Evolutionary conservation across 1,140 invertebrate species (phyloP).

Genomic region (Temnothorax nylanderi): DNA sequence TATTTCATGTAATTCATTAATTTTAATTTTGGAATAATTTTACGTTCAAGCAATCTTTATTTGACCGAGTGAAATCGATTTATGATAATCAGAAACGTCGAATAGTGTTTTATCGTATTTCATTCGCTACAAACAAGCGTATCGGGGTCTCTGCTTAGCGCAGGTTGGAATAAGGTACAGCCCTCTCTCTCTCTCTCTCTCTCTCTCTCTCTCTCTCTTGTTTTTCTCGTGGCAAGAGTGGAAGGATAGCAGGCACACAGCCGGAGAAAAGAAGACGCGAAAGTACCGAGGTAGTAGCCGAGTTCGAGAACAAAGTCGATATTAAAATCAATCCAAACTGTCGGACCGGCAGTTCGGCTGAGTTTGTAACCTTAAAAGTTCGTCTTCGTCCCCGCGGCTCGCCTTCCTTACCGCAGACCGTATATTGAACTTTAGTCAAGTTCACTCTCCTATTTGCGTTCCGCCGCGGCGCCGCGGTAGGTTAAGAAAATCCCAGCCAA

Average conservation of each 20-base stretch:
- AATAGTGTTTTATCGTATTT: neutral
- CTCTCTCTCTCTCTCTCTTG: neutral
- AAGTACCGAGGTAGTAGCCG: constrained; percentile 68
- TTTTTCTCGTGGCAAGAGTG: constrained; percentile 22
- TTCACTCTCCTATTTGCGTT: constrained; percentile 81
- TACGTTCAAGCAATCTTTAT: neutral
- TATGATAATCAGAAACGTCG: neutral
- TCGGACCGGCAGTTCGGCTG: constrained; percentile 75
- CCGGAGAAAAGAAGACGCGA: constrained; percentile 58
- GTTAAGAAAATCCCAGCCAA: constrained; percentile 67
- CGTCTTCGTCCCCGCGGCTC: constrained; percentile 41
- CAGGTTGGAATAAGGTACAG: constrained; percentile 8
- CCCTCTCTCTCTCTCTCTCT: neutral
- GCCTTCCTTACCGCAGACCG: constrained; percentile 16
- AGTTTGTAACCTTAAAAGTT: constrained; percentile 82
- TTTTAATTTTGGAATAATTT: neutral
- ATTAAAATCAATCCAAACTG: constrained; percentile 83
- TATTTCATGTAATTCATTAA: neutral
- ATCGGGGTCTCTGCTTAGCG: neutral
- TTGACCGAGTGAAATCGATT: neutral
- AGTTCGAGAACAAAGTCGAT: constrained; percentile 82
- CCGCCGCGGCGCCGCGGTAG: constrained; percentile 46
- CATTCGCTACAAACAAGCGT: neutral
- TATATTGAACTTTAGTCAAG: constrained; percentile 82
- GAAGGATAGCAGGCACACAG: neutral